Percentiles rank a stretch among this genome's conserved stretches.
phyloP scores from a whole-genome alignment of 2,888 invertebrate species.

The Drosophila paramelanica region DNA sequence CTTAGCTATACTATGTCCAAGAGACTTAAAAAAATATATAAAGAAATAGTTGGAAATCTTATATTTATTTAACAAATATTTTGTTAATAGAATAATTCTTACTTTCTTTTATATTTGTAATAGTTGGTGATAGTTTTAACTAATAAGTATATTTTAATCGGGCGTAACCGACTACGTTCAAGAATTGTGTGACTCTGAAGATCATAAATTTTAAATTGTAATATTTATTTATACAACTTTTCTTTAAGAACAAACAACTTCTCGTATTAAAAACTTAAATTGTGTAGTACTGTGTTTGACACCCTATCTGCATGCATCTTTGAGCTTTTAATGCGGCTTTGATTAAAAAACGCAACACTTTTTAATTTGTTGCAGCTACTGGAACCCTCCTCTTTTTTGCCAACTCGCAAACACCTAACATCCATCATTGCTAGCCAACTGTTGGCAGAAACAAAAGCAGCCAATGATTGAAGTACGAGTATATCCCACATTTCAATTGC shows the following conservation, averaged over 20 bases:
- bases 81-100: no score
- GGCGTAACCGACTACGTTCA: no score
- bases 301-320: slow-evolving; percentile 24
- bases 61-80: no score
- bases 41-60: no score
- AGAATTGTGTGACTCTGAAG: no score
- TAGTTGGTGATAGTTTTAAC: no score
- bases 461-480: slow-evolving; percentile 69
- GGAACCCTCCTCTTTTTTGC: slow-evolving; percentile 11
- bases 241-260: neutral
- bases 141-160: no score
- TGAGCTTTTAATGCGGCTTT: slow-evolving; percentile 74
- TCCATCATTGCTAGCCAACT: slow-evolving; percentile 3
- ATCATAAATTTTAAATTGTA: no score
- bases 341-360: slow-evolving; percentile 78
- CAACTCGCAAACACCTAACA: slow-evolving; percentile 44
- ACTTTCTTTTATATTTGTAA: no score
- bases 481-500: slow-evolving; percentile 78
- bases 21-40: no score
- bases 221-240: neutral
- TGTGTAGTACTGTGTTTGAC: slow-evolving; percentile 32
- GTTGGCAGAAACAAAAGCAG: slow-evolving; percentile 60
- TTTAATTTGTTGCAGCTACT: slow-evolving; percentile 76
- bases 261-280: neutral
- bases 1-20: no score